Conservation (phyloP, 2,888 invertebrate species). For the Conops quadrifasciatus region DNA sequence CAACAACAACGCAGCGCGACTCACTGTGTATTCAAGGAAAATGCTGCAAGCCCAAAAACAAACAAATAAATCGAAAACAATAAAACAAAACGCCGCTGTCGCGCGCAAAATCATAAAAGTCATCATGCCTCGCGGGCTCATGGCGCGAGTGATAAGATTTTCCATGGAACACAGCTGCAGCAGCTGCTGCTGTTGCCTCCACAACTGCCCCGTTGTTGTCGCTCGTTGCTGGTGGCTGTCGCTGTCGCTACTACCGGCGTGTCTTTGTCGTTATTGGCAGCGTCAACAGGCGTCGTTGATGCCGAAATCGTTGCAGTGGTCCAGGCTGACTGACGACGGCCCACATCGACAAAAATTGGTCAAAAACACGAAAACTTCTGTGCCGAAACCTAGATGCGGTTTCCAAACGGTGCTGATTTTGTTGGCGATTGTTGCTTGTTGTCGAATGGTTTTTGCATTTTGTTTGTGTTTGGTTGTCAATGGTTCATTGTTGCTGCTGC, state of each 20-base stretch:
- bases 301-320: neutral
- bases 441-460: neutral
- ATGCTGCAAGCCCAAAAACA: neutral
- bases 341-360: constrained; percentile 11
- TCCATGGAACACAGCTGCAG: constrained; percentile 17
- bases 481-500: neutral
- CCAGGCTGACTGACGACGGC: constrained; percentile 29
- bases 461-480: constrained; percentile 4
- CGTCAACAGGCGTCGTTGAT: too few relatives aligned
- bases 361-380: constrained; percentile 9
- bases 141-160: constrained; percentile 27
- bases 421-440: constrained; percentile 14
- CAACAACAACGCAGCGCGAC: neutral
- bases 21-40: neutral
- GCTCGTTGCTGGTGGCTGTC: neutral
- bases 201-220: constrained; percentile 8
- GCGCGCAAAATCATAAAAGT: constrained; percentile 21
- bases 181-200: too few relatives aligned
- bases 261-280: constrained; percentile 6
- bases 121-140: constrained; percentile 17
- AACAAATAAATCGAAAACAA: constrained; percentile 18
- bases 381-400: neutral
- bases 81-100: constrained; percentile 22
- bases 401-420: neutral
- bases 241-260: neutral